These are phyloP conservation scores for Micrasema minimum DNA, from an alignment of 1,140 invertebrate species.

Conservation along the genomic window DNA sequence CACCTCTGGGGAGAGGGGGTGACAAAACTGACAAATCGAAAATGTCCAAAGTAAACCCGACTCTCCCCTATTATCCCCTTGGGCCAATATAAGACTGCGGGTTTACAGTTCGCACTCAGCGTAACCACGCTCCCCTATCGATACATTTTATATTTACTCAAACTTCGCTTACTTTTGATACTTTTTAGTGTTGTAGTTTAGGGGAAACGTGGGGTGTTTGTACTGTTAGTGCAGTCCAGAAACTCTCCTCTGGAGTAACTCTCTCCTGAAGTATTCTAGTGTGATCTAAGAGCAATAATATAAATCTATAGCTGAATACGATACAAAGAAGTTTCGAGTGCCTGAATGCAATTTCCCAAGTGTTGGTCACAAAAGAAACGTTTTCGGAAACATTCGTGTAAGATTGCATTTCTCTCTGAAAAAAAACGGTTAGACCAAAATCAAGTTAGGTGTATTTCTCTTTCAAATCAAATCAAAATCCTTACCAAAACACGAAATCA, in stretches of 20 bases:
- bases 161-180: slow-evolving; percentile 32
- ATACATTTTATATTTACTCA: slow-evolving; percentile 35
- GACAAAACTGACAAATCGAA: slow-evolving; percentile 35
- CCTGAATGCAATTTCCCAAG: too few relatives aligned
- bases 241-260: not conserved
- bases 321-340: too few relatives aligned
- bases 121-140: slow-evolving; percentile 24
- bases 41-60: slow-evolving; percentile 26
- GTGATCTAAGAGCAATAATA: too few relatives aligned
- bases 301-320: too few relatives aligned
- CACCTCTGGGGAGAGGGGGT: slow-evolving; percentile 7
- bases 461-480: too few relatives aligned
- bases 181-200: slow-evolving; percentile 27
- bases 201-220: not conserved
- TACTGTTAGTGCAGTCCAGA: not conserved
- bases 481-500: too few relatives aligned
- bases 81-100: slow-evolving; percentile 16
- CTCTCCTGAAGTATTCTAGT: not conserved
- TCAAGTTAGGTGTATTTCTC: too few relatives aligned
- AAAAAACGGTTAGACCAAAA: too few relatives aligned
- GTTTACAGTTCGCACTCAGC: slow-evolving; percentile 21
- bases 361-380: too few relatives aligned
- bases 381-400: too few relatives aligned
- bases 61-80: slow-evolving; percentile 9
- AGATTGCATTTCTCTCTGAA: too few relatives aligned